These are phyloP conservation scores for Aphelocoma californica DNA, from an alignment of 2,797 vertebrate genomes.

Conservation along the genomic window DNA sequence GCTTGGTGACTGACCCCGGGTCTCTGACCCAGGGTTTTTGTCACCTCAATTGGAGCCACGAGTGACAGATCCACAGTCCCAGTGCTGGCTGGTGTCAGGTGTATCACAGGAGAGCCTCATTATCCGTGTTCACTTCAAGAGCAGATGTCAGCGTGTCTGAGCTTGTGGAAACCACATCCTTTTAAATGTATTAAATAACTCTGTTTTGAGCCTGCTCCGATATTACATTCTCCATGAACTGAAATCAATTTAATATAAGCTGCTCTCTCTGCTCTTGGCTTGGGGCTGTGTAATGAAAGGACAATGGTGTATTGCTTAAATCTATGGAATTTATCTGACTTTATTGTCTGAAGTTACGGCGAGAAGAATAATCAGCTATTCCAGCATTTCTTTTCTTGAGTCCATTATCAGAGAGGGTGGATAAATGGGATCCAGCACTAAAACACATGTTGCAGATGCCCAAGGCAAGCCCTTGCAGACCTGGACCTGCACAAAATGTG, in stretches of 20 bases:
- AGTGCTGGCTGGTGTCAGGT: not conserved
- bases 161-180: not conserved
- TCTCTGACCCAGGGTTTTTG: not conserved
- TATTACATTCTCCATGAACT: not conserved
- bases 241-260: slow-evolving; percentile 14
- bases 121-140: not conserved
- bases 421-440: not conserved
- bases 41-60: not conserved
- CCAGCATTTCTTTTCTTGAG: slow-evolving; percentile 25
- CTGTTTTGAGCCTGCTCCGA: not conserved
- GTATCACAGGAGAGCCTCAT: not conserved
- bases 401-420: not conserved
- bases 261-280: not conserved
- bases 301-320: not conserved
- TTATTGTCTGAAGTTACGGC: slow-evolving; percentile 1
- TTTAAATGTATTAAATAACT: not conserved
- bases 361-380: slow-evolving; percentile 7
- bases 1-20: not conserved
- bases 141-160: not conserved
- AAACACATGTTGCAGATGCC: not conserved
- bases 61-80: not conserved
- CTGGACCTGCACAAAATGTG: not conserved
- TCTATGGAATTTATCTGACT: not conserved
- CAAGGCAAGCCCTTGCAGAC: not conserved
- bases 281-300: slow-evolving; percentile 5